phyloP scores from a whole-genome alignment of 2,797 vertebrate genomes.

The Molossus molossus region DNA sequence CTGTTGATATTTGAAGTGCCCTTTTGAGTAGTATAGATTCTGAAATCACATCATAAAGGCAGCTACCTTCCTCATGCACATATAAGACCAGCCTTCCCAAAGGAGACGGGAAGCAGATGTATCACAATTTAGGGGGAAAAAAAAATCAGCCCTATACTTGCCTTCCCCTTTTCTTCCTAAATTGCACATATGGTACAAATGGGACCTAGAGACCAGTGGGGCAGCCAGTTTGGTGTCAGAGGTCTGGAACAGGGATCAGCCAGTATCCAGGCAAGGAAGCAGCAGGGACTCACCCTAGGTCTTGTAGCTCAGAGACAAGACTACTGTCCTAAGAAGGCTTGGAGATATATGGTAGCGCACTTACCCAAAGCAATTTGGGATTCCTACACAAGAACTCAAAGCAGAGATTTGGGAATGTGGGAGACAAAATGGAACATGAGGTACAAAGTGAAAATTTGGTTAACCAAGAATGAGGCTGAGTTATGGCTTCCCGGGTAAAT shows the following conservation, averaged over 20 bases:
- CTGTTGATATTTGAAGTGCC: background rate
- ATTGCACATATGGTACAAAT: background rate
- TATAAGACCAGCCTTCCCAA: background rate
- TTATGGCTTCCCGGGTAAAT: background rate
- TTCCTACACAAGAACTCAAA: background rate
- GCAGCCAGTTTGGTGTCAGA: background rate
- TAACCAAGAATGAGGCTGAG: background rate
- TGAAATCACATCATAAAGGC: slow-evolving; percentile 14
- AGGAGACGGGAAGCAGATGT: background rate
- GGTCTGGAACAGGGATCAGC: background rate
- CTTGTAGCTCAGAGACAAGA: background rate
- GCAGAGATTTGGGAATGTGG: background rate
- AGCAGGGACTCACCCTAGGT: background rate
- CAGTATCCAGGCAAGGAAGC: background rate
- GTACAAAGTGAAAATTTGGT: background rate
- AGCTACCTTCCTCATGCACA: background rate
- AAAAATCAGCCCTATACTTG: background rate
- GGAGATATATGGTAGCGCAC: background rate
- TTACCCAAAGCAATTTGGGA: background rate
- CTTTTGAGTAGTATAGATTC: background rate
- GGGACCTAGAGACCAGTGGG: background rate
- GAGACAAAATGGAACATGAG: background rate
- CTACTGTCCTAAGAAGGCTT: background rate
- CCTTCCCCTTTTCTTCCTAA: background rate
- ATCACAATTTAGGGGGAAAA: background rate